Conservation (phyloP, 1,140 invertebrate genomes). For the Trialeurodes vaporariorum region DNA sequence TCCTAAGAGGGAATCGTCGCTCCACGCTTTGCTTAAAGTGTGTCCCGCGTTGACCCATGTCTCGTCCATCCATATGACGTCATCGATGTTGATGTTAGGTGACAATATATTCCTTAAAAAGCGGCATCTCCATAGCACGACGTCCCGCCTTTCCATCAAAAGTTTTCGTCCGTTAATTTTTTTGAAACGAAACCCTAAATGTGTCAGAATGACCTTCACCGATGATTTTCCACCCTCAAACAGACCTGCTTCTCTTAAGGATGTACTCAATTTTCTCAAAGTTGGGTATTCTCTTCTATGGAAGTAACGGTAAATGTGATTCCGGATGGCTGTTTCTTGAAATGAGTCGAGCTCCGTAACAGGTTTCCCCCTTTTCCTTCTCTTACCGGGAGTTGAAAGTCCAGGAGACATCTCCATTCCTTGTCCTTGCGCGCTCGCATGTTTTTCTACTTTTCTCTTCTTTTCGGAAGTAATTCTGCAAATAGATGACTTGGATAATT, state of each 20-base stretch:
- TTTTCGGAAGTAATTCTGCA: too few relatives aligned
- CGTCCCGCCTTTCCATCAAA: background rate
- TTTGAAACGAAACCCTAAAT: background rate
- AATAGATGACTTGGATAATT: too few relatives aligned
- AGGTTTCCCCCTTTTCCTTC: too few relatives aligned
- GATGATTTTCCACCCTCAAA: background rate
- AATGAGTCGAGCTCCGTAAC: too few relatives aligned
- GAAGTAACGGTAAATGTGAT: too few relatives aligned
- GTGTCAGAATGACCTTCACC: background rate
- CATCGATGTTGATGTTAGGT: background rate
- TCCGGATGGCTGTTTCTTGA: too few relatives aligned
- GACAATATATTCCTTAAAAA: background rate
- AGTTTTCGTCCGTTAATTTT: background rate
- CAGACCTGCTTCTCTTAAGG: background rate
- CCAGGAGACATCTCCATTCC: too few relatives aligned
- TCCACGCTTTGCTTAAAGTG: background rate
- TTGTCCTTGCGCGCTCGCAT: too few relatives aligned
- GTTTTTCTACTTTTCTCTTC: too few relatives aligned
- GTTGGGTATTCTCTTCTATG: slow-evolving; percentile 6
- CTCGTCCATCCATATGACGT: slow-evolving; percentile 7
- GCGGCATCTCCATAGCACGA: background rate
- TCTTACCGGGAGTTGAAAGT: too few relatives aligned
- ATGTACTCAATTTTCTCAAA: background rate
- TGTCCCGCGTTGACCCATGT: slow-evolving; percentile 4
- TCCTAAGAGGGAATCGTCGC: too few relatives aligned